Percentiles rank a stretch among this genome's conserved stretches.
Conservation (phyloP, 2,797 vertebrate genomes). For the Mycteria americana region DNA sequence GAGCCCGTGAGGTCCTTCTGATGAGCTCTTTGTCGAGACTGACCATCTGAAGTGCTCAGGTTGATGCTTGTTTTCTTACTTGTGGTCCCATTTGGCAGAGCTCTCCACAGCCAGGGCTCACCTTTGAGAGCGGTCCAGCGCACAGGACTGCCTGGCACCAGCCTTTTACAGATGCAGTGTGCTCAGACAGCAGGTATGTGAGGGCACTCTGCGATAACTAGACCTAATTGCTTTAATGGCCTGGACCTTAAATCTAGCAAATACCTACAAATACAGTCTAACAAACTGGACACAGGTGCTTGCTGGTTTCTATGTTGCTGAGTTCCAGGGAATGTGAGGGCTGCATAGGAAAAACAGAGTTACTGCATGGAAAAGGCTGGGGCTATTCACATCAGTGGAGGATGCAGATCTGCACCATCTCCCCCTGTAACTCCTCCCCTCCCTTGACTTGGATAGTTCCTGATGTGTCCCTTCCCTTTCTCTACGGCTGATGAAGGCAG, state of each 20-base stretch:
- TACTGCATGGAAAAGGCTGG: neutral
- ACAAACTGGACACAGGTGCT: neutral
- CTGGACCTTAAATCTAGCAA: neutral
- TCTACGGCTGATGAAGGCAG: neutral
- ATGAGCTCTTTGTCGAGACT: slow-evolving; percentile 41
- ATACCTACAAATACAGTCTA: no score
- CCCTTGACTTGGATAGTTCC: neutral
- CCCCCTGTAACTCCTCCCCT: neutral
- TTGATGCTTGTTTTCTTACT: neutral
- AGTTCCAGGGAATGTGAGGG: neutral
- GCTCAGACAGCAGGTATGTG: neutral
- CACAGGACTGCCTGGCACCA: neutral
- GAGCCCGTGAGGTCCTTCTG: neutral
- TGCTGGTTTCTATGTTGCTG: neutral
- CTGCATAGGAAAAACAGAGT: neutral
- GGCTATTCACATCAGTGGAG: neutral
- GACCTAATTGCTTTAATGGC: neutral
- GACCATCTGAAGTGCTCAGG: slow-evolving; percentile 7
- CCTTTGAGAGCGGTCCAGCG: neutral
- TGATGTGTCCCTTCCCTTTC: neutral
- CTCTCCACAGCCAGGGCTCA: neutral
- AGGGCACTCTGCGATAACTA: neutral
- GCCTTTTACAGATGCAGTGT: neutral
- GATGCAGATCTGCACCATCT: neutral
- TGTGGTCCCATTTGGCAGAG: neutral